Percentiles rank a stretch among this genome's conserved stretches.
phyloP scores from a whole-genome alignment of 2,113 vertebrate genomes.

The Dasypus novemcinctus region DNA sequence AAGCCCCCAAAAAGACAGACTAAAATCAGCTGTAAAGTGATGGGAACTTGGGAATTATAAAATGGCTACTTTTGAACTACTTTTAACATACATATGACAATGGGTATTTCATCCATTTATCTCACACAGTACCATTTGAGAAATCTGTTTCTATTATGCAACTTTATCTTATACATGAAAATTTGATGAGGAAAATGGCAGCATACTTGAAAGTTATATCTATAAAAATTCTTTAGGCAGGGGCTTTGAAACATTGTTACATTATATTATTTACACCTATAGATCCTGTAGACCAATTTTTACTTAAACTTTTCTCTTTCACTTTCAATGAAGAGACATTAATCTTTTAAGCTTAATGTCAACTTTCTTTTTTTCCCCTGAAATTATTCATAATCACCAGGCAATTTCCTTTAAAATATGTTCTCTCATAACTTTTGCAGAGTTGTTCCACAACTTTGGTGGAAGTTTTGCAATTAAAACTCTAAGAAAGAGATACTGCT shows the following conservation, averaged over 20 bases:
- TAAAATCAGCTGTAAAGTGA: constrained; percentile 33
- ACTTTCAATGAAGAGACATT: neutral
- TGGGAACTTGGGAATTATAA: neutral
- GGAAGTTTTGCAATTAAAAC: constrained; percentile 23
- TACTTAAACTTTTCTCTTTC: neutral
- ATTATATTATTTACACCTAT: constrained; percentile 18
- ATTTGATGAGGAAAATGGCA: neutral
- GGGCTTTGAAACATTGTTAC: neutral
- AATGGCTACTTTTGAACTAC: constrained; percentile 16
- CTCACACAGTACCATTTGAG: neutral
- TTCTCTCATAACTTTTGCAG: neutral
- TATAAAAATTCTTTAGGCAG: neutral
- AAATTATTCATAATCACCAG: constrained; percentile 16
- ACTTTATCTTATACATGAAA: constrained; percentile 10
- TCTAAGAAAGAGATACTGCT: neutral
- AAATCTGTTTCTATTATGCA: neutral
- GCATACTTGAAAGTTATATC: neutral
- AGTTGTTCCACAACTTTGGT: neutral
- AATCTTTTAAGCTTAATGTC: constrained; percentile 37
- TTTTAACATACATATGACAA: neutral
- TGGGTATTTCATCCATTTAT: neutral
- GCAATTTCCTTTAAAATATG: neutral
- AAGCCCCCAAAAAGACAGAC: neutral
- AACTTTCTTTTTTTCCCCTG: neutral
- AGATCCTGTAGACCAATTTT: neutral